Evolutionary conservation across 2,797 vertebrate species (phyloP), one percentile per base, ranked within the genome.

Genomic region (Gambelia wislizenii): DNA sequence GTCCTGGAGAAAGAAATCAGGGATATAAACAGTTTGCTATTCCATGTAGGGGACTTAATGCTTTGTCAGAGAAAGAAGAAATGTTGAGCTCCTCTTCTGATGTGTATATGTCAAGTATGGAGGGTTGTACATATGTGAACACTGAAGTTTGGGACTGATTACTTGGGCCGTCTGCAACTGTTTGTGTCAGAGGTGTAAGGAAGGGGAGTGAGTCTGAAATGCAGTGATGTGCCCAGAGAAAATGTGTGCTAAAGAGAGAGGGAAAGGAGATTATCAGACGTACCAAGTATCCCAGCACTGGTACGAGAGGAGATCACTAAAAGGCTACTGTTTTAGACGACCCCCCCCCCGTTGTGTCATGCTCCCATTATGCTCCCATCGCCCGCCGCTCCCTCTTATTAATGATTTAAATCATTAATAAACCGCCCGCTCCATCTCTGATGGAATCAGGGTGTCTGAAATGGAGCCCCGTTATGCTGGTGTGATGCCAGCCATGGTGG

Each of bases 191-290:
- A 52, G 10, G 1, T 67, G 13, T 80, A 64, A 59, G 30, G 20
- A 75, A 75, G n/a, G n/a, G 59, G 39, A 49, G 22, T 52, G 36
- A 30, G 39, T 89, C n/a, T 82, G 78, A 86, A 89, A 67, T 75
- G 25, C 30, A 75, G 44, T 16, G 6, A 47, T 75, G n/a, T 61
- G 77, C 30, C 42, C 36, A 47, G 69, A 72, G n/a, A n/a, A 76
- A 76, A 76, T 25, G 30, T 9, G 20, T 13, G 30, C 64, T 67
- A 33, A 67, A 33, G 2, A 3, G 30, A 33, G 20, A 44, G 59
- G 44, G 12, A 44, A 27, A 39, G 39, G 72, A 54, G n/a, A n/a
- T n/a, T n/a, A n/a, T n/a, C n/a, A n/a, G n/a, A n/a, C n/a, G n/a
- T n/a, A n/a, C n/a, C n/a, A n/a, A n/a, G n/a, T n/a, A n/a, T n/a